phyloP scores from a whole-genome alignment of 2,113 vertebrate species.

The Poeciliopsis retropinna region DNA sequence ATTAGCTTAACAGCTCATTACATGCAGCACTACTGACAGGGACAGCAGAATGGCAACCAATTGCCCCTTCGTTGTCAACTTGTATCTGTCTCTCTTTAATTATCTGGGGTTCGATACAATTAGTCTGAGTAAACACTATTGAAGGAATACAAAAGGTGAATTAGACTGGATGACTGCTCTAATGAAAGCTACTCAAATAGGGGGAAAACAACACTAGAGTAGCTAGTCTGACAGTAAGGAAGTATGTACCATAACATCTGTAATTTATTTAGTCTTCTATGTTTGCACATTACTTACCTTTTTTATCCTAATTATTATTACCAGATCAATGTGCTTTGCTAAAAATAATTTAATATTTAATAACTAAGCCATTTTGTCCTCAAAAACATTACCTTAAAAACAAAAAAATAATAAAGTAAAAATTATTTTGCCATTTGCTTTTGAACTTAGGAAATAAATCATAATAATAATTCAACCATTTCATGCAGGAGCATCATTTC shows the following conservation, averaged over 20 bases:
- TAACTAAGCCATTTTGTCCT: no score
- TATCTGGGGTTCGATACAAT: conserved; percentile 44
- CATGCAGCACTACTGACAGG: conserved; percentile 32
- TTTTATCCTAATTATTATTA: no score
- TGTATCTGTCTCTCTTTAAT: conserved; percentile 46
- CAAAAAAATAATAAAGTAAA: background rate
- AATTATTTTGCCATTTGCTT: background rate
- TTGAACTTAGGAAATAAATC: background rate
- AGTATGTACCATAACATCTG: background rate
- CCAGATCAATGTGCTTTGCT: background rate
- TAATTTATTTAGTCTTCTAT: background rate
- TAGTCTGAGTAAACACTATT: conserved; percentile 39
- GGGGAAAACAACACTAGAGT: conserved; percentile 6
- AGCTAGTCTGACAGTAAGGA: background rate
- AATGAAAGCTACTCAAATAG: background rate
- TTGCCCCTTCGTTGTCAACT: conserved; percentile 28
- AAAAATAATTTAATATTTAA: background rate
- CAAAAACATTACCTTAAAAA: background rate
- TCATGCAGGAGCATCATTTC: background rate
- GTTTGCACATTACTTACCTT: background rate
- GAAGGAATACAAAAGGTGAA: conserved; percentile 14
- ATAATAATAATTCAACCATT: background rate
- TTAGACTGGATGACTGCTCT: conserved; percentile 8
- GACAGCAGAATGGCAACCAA: conserved; percentile 13
- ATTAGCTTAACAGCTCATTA: conserved; percentile 43